Evolutionary conservation across 2,113 vertebrate species (phyloP).

Genomic region (Prionailurus bengalensis): DNA sequence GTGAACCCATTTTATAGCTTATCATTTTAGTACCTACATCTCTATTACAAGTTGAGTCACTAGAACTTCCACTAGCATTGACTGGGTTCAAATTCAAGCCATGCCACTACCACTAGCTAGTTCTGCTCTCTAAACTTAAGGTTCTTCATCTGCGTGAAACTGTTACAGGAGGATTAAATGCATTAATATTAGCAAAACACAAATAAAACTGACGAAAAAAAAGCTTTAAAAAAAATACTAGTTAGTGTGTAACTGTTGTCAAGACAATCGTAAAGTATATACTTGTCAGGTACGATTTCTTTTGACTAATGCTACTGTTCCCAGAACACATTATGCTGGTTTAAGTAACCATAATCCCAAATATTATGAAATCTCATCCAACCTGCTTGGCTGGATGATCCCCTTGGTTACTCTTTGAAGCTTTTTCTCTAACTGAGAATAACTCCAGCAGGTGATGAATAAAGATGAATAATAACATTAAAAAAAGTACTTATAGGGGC

Average conservation of each 20-base stretch:
- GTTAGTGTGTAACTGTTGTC: not conserved
- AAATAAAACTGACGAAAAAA: not conserved
- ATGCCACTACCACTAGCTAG: not conserved
- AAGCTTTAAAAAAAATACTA: not conserved
- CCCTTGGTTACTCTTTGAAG: not conserved
- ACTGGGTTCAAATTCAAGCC: slow-evolving; percentile 35
- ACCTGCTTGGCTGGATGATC: not conserved
- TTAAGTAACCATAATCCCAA: slow-evolving; percentile 21
- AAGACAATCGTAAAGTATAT: not conserved
- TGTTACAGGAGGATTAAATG: not conserved
- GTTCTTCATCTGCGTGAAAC: not conserved
- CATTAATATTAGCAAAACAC: not conserved
- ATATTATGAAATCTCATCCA: not conserved
- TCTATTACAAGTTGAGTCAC: not conserved
- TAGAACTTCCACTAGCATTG: not conserved
- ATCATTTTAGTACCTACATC: slow-evolving; percentile 30
- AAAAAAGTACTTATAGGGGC: not conserved
- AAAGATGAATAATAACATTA: not conserved
- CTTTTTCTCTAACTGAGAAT: slow-evolving; percentile 18
- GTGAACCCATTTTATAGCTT: not conserved
- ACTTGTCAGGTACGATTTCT: not conserved
- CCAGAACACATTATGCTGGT: not conserved
- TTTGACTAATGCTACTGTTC: not conserved
- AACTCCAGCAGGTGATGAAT: not conserved
- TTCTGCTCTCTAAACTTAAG: not conserved